A percentile compares a stretch with the other conserved stretches of the same genome.
Conservation (phyloP, 2,888 invertebrate genomes). For the Embidobia sp. region DNA sequence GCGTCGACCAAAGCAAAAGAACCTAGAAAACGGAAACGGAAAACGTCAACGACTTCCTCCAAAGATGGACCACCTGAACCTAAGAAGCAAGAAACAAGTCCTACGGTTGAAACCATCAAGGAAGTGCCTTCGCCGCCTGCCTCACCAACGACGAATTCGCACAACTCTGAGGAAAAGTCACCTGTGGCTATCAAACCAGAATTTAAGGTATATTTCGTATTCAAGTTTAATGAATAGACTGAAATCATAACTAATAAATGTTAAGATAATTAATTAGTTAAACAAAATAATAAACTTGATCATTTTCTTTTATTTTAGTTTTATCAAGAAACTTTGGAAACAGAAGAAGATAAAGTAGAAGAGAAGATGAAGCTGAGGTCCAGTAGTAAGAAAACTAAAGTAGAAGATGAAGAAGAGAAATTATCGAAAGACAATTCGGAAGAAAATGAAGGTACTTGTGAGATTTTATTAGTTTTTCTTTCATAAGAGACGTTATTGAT, state of each 20-base stretch:
- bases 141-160: constrained; percentile 68
- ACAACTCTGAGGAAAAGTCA: constrained; percentile 76
- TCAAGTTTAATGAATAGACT: background rate
- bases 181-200: constrained; percentile 81
- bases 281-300: background rate
- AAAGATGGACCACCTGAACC: constrained; percentile 85
- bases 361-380: constrained; percentile 72
- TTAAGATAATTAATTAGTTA: background rate
- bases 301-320: constrained; percentile 83
- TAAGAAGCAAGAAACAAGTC: constrained; percentile 83
- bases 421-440: constrained; percentile 71
- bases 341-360: constrained; percentile 84
- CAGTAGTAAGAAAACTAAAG: constrained; percentile 69
- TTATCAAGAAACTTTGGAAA: constrained; percentile 95
- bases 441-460: constrained; percentile 67
- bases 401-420: constrained; percentile 78
- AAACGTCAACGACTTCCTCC: constrained; percentile 84
- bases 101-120: constrained; percentile 67
- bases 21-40: constrained; percentile 89
- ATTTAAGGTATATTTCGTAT: constrained; percentile 80
- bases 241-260: background rate
- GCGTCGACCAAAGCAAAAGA: constrained; percentile 89
- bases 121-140: constrained; percentile 81
- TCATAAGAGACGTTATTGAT: too few species aligned
- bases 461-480: too few species aligned